Base-by-base conservation (phyloP, 1,140 invertebrate genomes). In the Streblospio benedicti region DNA sequence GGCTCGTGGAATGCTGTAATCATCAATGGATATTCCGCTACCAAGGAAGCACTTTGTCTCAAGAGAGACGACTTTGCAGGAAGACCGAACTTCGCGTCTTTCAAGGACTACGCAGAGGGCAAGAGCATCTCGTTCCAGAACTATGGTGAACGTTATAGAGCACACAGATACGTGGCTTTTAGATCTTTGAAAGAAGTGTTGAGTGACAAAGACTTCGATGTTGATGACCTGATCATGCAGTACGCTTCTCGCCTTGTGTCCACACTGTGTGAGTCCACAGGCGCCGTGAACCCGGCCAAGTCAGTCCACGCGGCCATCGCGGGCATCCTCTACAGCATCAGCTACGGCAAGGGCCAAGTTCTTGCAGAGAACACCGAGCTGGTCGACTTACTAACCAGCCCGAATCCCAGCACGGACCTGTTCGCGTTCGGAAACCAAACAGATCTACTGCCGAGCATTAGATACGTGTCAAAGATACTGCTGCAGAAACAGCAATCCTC, bases 31-130 rank as follows among this genome's bases (percentile, higher is more conserved):
- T 41, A 41, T 12, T 20, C 55, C 12, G 38, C 38, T 16, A 53
- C 63, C 1, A 45, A 54, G 18, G 56, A 63, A 25, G 64, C 64
- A 16, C 38, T 65, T 2, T 43, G 47, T 27, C 41, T 56, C 6
- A 57, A 63, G 28, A 41, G 16, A 12, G 60, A 55, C 27, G 33
- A 28, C n/a, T 65, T 65, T 32, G 60, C 64, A n/a, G 57, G 54
- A 35, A 30, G 64, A 41, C 64, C 64, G 1, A 16, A 23, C 20
- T 60, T 57, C 51, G n/a, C 33, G 32, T 43, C 50, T n/a, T 57
- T 35, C 33, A 23, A 38, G 27, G 25, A 54, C 18, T 54, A 60
- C 44, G 23, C 59, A 6, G 18, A 55, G 14, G 38, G 38, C 18
- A 31, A 31, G 25, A 51, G 59, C 25, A 60, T 60, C 35, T 43